Conservation (phyloP, 2,113 vertebrate genomes). For the Phylloscopus whistleri region DNA sequence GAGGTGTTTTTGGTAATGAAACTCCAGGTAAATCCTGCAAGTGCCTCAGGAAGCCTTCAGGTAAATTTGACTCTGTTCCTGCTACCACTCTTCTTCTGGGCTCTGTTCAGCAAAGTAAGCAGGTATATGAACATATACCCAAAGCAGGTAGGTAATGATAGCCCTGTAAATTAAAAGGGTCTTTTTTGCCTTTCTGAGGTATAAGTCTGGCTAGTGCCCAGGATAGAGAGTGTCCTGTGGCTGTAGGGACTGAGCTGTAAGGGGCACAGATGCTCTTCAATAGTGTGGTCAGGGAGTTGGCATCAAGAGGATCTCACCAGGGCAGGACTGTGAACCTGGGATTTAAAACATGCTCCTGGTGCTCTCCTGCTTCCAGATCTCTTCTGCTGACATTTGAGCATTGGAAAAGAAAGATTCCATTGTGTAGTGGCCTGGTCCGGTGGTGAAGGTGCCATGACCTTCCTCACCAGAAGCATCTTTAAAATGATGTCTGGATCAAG, state of each 20-base stretch:
- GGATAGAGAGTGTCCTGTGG: not conserved
- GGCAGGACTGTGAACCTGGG: not conserved
- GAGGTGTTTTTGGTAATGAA: not conserved
- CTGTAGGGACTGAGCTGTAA: not conserved
- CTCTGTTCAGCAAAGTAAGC: not conserved
- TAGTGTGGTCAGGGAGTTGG: not conserved
- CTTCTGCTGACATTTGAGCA: not conserved
- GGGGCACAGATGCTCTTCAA: accelerated
- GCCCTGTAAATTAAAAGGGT: not conserved
- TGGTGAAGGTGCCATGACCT: too few relatives aligned
- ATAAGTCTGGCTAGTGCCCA: not conserved
- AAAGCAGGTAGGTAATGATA: not conserved
- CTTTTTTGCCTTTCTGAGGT: not conserved
- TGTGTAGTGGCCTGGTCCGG: too few relatives aligned
- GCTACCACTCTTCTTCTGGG: not conserved
- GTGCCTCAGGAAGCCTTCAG: not conserved
- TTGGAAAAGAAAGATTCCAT: not conserved
- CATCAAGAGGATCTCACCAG: not conserved
- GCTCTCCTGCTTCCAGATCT: not conserved
- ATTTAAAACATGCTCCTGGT: not conserved
- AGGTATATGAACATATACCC: not conserved
- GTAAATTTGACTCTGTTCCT: not conserved
- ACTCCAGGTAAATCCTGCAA: not conserved
- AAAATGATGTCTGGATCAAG: too few relatives aligned
- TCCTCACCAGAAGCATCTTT: too few relatives aligned